Base-by-base conservation (phyloP, 37 sponge, comb jelly and placozoan genomes). In the Oscarella lobularis region DNA sequence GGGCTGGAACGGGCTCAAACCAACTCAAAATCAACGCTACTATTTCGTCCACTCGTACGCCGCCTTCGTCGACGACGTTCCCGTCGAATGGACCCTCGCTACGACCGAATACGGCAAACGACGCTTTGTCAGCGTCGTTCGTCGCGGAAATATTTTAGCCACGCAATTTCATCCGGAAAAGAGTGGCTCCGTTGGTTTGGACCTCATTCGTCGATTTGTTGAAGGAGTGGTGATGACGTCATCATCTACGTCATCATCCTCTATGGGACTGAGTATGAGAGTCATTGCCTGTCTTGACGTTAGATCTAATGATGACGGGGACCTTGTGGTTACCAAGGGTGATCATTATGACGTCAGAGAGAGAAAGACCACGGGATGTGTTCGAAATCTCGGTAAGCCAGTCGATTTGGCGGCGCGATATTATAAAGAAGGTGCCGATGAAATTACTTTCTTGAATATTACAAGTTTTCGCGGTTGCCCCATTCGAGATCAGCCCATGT, bases 201-300 rank as follows among this genome's bases (percentile, higher is more conserved):
- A 5, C 6, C 71, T 68, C 6, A 5, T 68, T n/a, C 71, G 29
- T 31, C 71, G 71, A 68, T 68, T 68, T 34, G n/a, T 68, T 4
- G n/a, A 68, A 4, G 14, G 14, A 27, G 60, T 48, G 14, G 20
- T 20, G 60, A 48, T 27, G 60, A 9, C 60, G 14, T n/a, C n/a
- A n/a, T n/a, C n/a, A n/a, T n/a, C n/a, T n/a, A n/a, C n/a, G n/a
- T n/a, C 65, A 20, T 20, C 65, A 14, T n/a, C n/a, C n/a, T n/a
- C n/a, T n/a, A 38, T 30, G 29, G 39, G 6, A 40, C 39, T 74
- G 38, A 30, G 40, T 6, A 14, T 27, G 9, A 39, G 75, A 34
- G 40, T 74, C 39, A 36, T 74, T 39, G 39, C 75, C 31, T 74
- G 75, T 31, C n/a, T 74, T 27, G 75, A 74, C n/a, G 75, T 74